Conservation (phyloP, 2,888 invertebrate genomes). For the Lottia scabra region DNA sequence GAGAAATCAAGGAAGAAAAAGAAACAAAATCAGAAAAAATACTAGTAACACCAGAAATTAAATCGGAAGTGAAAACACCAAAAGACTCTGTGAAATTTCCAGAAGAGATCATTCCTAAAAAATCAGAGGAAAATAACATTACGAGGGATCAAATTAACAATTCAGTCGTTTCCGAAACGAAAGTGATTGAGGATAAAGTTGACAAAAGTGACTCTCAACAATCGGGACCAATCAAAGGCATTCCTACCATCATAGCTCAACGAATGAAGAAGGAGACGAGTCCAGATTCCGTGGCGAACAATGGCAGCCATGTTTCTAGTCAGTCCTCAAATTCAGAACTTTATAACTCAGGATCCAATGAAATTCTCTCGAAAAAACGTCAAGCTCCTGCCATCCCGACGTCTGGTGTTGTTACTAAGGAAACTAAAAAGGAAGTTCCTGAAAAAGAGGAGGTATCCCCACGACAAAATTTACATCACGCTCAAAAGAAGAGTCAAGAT, state of each 20-base stretch:
- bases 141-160: background rate
- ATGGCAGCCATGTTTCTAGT: background rate
- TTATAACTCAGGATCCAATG: background rate
- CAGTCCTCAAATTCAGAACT: background rate
- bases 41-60: background rate
- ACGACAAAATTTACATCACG: background rate
- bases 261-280: conserved; percentile 34
- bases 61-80: background rate
- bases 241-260: conserved; percentile 47
- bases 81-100: conserved; percentile 6
- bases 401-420: background rate
- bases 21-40: conserved; percentile 7
- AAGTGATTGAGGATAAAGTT: conserved; percentile 2
- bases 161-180: background rate
- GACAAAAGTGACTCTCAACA: conserved; percentile 3
- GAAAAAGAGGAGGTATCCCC: background rate
- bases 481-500: background rate
- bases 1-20: background rate
- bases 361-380: background rate
- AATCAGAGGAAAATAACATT: background rate
- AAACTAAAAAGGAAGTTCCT: background rate
- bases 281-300: background rate
- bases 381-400: background rate
- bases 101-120: background rate
- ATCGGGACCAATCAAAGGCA: conserved; percentile 40